Conservation (phyloP, 2,797 vertebrate species). For the Gambelia wislizenii region DNA sequence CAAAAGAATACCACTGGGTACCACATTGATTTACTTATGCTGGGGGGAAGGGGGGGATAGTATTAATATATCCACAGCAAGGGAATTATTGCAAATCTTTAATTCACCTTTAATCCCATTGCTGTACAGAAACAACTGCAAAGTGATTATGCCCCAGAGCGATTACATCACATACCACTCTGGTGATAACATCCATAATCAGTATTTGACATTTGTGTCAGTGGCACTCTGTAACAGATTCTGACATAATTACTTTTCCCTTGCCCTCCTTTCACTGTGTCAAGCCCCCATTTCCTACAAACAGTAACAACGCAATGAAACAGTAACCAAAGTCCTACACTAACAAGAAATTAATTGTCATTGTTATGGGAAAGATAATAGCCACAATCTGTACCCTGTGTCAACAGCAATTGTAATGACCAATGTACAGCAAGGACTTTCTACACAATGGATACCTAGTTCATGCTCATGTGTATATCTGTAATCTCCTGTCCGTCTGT, state of each 20-base stretch:
- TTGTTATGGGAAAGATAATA: conserved; percentile 8
- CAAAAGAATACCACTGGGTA: conserved; percentile 2
- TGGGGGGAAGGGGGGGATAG: not conserved
- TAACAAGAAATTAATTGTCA: conserved; percentile 30
- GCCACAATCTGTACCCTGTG: not conserved
- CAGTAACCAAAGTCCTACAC: not conserved
- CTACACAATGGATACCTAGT: not conserved
- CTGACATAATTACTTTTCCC: conserved; percentile 38
- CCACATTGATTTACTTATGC: not conserved
- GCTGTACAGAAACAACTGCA: conserved; percentile 27
- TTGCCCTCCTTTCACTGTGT: conserved; percentile 24
- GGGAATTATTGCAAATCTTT: conserved; percentile 24
- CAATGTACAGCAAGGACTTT: not conserved
- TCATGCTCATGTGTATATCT: not conserved
- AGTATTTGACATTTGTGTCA: conserved; percentile 37
- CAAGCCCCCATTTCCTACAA: conserved; percentile 30
- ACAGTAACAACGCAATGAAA: conserved; percentile 12
- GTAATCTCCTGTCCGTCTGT: not conserved
- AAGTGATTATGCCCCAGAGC: conserved; percentile 34
- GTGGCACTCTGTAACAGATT: conserved; percentile 16
- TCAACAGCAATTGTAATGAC: conserved; percentile 14
- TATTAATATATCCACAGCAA: not conserved
- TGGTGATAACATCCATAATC: conserved; percentile 28
- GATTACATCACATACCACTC: conserved; percentile 22
- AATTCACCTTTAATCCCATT: conserved; percentile 37